Base-by-base conservation (phyloP, 2,113 vertebrate species). In the Atlantisia rogersi region DNA sequence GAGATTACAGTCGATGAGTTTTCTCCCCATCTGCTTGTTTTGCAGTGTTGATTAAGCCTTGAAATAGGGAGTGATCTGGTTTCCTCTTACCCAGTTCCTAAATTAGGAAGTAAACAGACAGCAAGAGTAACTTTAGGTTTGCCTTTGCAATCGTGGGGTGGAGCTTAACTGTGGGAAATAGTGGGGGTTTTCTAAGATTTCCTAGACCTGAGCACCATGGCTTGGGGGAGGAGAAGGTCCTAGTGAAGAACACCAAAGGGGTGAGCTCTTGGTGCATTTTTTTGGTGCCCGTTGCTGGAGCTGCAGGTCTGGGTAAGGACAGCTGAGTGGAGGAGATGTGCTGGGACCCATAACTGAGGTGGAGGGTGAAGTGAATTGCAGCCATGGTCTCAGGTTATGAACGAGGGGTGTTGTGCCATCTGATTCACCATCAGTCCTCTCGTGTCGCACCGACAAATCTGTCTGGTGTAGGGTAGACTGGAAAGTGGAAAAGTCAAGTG, bases 31-130 rank as follows among this genome's bases (percentile, higher is more conserved):
- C 86, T 74, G 79, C 29, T 95, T 88, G 40, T 73, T 95, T 86
- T 85, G 67, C 31, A 40, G 40, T 0, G 3, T 39, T 78, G 77
- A 46, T 86, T 56, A 91, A 89, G 46, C 56, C 50, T 87, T 79
- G 53, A 62, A 82, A 77, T 19, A 67, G 11, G 17, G 70, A 67
- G 37, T 16, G 25, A 52, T 42, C 46, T 46, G 26, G 58, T 84
- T 95, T 84, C 74, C 69, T 91, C 40, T 86, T 75, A 11, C 42
- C 63, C 46, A 20, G 65, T 69, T 92, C 42, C 28, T 67, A 71
- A 94, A 94, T 93, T 96, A 44, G 90, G 95, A 96, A 96, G 83
- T 91, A 92, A 96, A 90, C 73, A 88, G 81, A 32, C 19, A 87
- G 58, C 82, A 74, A 65, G 86, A 82, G 77, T 84, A 59, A 78